A percentile compares a stretch with the other conserved stretches of the same genome.
These are phyloP conservation scores for Balaeniceps rex DNA, from an alignment of 2,113 vertebrate species.

Conservation along the genomic window DNA sequence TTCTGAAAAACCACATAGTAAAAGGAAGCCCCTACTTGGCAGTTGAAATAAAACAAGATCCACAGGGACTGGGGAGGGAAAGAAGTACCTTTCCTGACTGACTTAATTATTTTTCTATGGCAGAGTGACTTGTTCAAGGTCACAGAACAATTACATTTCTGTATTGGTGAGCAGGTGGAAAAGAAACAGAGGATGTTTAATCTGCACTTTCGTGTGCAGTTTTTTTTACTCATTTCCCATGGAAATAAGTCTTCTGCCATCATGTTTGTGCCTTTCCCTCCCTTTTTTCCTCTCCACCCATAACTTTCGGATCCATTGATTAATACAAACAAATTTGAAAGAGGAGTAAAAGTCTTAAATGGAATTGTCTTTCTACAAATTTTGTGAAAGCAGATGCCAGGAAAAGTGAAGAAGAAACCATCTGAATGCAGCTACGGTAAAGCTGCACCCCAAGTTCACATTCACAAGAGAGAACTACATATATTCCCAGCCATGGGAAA, in stretches of 20 bases:
- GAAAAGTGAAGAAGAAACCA: not conserved
- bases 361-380: not conserved
- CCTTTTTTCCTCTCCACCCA: not conserved
- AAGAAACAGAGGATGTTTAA: not conserved
- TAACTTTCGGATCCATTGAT: not conserved
- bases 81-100: not conserved
- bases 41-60: constrained; percentile 4
- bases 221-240: not conserved
- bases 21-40: not conserved
- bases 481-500: not conserved
- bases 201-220: not conserved
- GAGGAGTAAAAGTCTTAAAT: not conserved
- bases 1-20: not conserved
- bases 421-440: not conserved
- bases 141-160: not conserved
- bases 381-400: not conserved
- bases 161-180: not conserved
- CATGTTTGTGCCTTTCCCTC: not conserved
- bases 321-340: not conserved
- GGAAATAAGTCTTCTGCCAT: not conserved
- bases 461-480: not conserved
- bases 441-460: not conserved
- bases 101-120: not conserved
- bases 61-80: not conserved
- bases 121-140: not conserved